Evolutionary conservation across 53 echinoderm and acorn worm genomes (phyloP).

Genomic region (Pentamera pediparva): DNA sequence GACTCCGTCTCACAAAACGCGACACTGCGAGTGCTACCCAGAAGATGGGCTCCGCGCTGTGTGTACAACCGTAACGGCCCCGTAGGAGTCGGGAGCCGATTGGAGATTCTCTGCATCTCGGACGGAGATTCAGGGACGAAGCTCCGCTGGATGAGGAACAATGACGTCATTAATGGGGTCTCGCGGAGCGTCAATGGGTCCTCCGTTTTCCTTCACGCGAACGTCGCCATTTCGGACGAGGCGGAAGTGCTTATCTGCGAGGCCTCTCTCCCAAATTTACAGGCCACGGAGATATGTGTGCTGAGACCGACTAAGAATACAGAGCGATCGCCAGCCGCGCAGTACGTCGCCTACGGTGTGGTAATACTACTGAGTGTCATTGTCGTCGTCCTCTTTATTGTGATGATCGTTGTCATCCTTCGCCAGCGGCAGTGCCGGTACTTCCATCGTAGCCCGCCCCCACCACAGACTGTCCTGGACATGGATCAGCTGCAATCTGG

Average conservation of each 20-base stretch:
- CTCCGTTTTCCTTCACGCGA: slow-evolving; percentile 5
- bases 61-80: neutral
- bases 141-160: slow-evolving; percentile 56
- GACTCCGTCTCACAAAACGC: slow-evolving; percentile 5
- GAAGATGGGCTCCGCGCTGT: slow-evolving; percentile 49
- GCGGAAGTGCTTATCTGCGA: slow-evolving; percentile 39
- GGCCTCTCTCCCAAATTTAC: slow-evolving; percentile 30
- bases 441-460: slow-evolving; percentile 42
- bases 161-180: slow-evolving; percentile 6
- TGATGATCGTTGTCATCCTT: slow-evolving; percentile 64
- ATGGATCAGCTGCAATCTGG: slow-evolving; percentile 27
- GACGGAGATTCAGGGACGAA: slow-evolving; percentile 27
- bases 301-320: slow-evolving; percentile 34
- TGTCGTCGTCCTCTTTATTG: slow-evolving; percentile 65
- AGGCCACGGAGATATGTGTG: slow-evolving; percentile 17
- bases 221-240: slow-evolving; percentile 12
- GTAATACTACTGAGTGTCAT: slow-evolving; percentile 66
- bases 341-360: slow-evolving; percentile 26
- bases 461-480: slow-evolving; percentile 63
- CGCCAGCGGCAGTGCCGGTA: slow-evolving; percentile 67
- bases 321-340: neutral
- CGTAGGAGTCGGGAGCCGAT: neutral
- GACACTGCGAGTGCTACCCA: slow-evolving; percentile 43
- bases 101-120: slow-evolving; percentile 40
- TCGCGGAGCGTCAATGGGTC: slow-evolving; percentile 15